Evolutionary conservation across 1,140 invertebrate species (phyloP).

Genomic region (Lucilia sericata): DNA sequence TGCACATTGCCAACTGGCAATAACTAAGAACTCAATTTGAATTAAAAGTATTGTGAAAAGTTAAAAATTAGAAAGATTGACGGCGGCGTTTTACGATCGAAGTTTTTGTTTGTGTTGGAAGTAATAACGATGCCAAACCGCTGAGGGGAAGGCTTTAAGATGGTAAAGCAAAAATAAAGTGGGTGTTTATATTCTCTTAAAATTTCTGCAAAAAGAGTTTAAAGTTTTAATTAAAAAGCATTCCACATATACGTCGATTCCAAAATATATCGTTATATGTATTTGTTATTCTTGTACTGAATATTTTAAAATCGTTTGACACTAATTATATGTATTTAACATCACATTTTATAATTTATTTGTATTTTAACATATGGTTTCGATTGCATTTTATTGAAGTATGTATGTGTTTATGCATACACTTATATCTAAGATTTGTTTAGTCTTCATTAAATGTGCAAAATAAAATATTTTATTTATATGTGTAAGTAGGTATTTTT

Average conservation of each 20-base stretch:
- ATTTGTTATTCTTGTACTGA: no score
- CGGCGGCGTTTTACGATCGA: not conserved
- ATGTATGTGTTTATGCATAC: not conserved
- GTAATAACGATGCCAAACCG: not conserved
- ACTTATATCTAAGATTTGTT: no score
- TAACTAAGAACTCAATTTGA: constrained; percentile 42
- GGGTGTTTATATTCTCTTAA: not conserved
- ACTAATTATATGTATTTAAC: not conserved
- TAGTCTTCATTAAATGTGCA: no score
- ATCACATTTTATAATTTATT: constrained; percentile 19
- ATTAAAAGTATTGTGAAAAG: constrained; percentile 33
- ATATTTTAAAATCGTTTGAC: no score
- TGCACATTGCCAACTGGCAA: constrained; percentile 33
- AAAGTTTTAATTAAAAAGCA: no score
- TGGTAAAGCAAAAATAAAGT: not conserved
- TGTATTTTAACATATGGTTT: constrained; percentile 20
- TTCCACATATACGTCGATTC: no score
- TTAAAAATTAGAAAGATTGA: not conserved
- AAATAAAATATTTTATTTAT: not conserved
- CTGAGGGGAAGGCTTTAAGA: not conserved
- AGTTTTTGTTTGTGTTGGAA: not conserved
- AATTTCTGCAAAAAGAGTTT: no score
- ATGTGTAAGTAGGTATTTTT: not conserved
- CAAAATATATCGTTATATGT: no score
- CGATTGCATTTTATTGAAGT: not conserved